Evolutionary conservation across 1,140 invertebrate genomes (phyloP).

Genomic region (Cyclina sinensis): DNA sequence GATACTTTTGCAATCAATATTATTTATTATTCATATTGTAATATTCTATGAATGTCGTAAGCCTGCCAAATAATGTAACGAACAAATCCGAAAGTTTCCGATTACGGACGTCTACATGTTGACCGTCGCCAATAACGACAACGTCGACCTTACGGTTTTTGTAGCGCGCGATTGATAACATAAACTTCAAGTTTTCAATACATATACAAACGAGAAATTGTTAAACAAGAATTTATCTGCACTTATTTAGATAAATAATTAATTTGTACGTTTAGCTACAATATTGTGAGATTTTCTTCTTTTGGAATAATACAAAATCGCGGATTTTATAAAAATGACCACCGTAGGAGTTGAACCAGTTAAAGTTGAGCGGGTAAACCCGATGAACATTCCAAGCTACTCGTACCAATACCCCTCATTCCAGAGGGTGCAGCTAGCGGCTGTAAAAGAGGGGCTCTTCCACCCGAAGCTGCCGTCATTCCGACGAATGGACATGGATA

Average conservation of each 20-base stretch:
- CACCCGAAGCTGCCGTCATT: slow-evolving; percentile 84
- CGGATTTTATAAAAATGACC: slow-evolving; percentile 74
- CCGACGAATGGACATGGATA: slow-evolving; percentile 86
- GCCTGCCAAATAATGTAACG: neutral
- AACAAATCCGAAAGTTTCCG: slow-evolving; percentile 24
- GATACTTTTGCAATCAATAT: neutral
- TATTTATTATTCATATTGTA: neutral
- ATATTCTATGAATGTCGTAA: neutral
- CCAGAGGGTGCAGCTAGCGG: slow-evolving; percentile 81
- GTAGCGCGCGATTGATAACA: slow-evolving; percentile 13
- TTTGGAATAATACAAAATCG: neutral
- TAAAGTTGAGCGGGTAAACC: slow-evolving; percentile 73
- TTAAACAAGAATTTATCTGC: neutral
- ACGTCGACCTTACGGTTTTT: neutral
- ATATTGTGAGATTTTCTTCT: neutral
- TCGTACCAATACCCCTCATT: slow-evolving; percentile 83
- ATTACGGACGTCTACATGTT: slow-evolving; percentile 37
- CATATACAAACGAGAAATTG: neutral
- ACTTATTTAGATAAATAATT: neutral
- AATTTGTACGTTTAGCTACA: neutral
- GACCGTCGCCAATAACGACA: slow-evolving; percentile 51
- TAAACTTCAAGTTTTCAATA: neutral
- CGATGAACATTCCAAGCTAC: slow-evolving; percentile 83
- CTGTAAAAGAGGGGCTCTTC: slow-evolving; percentile 84
- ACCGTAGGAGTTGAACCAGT: slow-evolving; percentile 79